Evolutionary conservation across 2,797 vertebrate species (phyloP).

Genomic region (Gambusia yucatana): DNA sequence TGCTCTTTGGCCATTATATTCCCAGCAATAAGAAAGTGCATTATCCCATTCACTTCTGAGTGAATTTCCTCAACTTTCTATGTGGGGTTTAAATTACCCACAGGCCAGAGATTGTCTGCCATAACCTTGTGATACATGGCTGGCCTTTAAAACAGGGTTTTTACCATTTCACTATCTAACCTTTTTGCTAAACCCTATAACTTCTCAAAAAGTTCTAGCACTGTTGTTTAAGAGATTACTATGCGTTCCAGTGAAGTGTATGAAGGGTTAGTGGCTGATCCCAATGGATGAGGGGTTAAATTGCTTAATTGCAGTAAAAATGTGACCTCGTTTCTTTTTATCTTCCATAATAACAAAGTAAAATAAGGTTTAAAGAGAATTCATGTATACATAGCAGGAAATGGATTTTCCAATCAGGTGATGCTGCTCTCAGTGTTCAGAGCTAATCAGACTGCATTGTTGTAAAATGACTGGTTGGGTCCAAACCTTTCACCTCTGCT

Average conservation of each 20-base stretch:
- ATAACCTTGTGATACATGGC: conserved; percentile 13
- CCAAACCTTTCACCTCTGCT: conserved; percentile 70
- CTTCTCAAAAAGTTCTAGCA: conserved; percentile 21
- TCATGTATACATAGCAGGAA: conserved; percentile 60
- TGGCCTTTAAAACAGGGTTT: conserved; percentile 11
- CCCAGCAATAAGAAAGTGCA: neutral
- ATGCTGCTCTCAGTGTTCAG: conserved; percentile 61
- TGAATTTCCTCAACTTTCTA: conserved; percentile 14
- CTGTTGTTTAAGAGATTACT: conserved; percentile 2
- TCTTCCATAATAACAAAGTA: conserved; percentile 41
- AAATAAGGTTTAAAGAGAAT: conserved; percentile 49
- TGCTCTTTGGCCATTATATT: neutral
- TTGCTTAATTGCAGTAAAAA: conserved; percentile 31
- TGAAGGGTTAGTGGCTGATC: conserved; percentile 23
- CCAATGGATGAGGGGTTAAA: conserved; percentile 36
- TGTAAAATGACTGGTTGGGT: conserved; percentile 75
- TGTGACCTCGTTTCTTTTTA: conserved; percentile 35
- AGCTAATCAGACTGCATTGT: conserved; percentile 80
- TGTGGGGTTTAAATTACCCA: conserved; percentile 12
- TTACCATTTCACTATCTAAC: conserved; percentile 11
- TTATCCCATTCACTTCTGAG: neutral
- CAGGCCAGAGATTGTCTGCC: conserved; percentile 14
- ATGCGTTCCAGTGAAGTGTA: conserved; percentile 6
- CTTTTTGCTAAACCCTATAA: neutral
- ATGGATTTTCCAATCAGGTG: conserved; percentile 76